Conservation (phyloP, 2,888 invertebrate species). For the Pomacea canaliculata region DNA sequence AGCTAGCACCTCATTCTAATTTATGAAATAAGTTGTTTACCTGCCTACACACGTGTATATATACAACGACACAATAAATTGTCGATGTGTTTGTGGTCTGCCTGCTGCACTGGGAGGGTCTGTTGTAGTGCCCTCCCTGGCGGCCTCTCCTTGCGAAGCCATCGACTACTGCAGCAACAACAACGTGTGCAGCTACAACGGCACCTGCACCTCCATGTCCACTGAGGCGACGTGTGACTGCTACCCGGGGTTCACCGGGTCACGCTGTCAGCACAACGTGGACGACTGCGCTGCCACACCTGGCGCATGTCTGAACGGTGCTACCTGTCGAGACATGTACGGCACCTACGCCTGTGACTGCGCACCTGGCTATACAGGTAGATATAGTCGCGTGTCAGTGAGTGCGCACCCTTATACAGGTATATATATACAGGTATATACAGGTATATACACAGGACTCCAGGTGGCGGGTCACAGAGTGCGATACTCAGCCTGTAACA, state of each 20-base stretch:
- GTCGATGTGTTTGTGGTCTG: no score
- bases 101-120: no score
- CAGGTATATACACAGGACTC: no score
- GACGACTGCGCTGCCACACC: conserved; percentile 88
- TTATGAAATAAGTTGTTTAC: no score
- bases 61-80: no score
- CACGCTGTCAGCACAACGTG: conserved; percentile 49
- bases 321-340: conserved; percentile 73
- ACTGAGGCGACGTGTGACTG: conserved; percentile 45
- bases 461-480: no score
- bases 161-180: conserved; percentile 22
- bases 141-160: conserved; percentile 6
- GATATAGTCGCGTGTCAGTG: not conserved
- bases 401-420: no score
- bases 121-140: not conserved
- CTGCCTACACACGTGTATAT: no score
- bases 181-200: conserved; percentile 42
- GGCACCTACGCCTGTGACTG: conserved; percentile 48
- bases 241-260: conserved; percentile 45
- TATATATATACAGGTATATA: no score
- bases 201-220: conserved; percentile 24
- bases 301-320: conserved; percentile 80
- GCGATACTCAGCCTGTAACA: no score
- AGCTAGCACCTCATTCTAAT: no score
- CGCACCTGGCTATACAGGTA: conserved; percentile 48